Evolutionary conservation across 2,888 invertebrate species (phyloP).

Genomic region (Meghimatium bilineatum): DNA sequence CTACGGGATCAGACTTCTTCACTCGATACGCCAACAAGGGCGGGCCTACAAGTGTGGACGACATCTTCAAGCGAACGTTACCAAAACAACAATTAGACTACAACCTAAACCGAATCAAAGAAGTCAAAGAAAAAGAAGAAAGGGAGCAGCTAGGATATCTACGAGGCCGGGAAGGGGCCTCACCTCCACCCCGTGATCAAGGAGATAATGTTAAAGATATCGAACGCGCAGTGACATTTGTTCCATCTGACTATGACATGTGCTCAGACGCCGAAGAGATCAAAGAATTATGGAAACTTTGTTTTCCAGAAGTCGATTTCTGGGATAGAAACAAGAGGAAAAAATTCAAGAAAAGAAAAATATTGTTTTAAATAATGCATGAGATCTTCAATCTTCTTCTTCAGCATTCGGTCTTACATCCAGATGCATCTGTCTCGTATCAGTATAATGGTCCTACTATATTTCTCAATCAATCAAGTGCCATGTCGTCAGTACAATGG

Average conservation of each 20-base stretch:
- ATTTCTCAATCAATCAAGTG: too few relatives aligned
- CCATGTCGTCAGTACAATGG: too few relatives aligned
- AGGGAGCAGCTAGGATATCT: slow-evolving; percentile 14
- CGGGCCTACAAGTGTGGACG: slow-evolving; percentile 35
- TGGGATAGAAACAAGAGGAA: slow-evolving; percentile 28
- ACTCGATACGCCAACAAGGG: slow-evolving; percentile 25
- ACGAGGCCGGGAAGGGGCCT: neutral
- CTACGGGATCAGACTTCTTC: slow-evolving; percentile 10
- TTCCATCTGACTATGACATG: slow-evolving; percentile 23
- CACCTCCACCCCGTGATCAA: neutral
- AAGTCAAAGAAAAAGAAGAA: slow-evolving; percentile 12
- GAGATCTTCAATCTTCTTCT: too few relatives aligned
- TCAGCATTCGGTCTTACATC: too few relatives aligned
- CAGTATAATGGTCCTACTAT: too few relatives aligned
- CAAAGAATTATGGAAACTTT: slow-evolving; percentile 26
- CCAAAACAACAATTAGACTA: neutral
- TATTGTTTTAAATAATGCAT: slow-evolving; percentile 8
- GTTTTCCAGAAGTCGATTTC: slow-evolving; percentile 41
- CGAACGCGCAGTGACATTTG: neutral
- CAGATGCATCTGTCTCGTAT: too few relatives aligned
- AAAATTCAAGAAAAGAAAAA: slow-evolving; percentile 30
- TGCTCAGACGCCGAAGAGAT: slow-evolving; percentile 35
- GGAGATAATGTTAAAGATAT: slow-evolving; percentile 1
- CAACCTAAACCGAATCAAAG: neutral
- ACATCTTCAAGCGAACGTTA: slow-evolving; percentile 36